Base-by-base conservation (phyloP, 35 echinoderm and acorn worm species). In the Antedon bifida region DNA sequence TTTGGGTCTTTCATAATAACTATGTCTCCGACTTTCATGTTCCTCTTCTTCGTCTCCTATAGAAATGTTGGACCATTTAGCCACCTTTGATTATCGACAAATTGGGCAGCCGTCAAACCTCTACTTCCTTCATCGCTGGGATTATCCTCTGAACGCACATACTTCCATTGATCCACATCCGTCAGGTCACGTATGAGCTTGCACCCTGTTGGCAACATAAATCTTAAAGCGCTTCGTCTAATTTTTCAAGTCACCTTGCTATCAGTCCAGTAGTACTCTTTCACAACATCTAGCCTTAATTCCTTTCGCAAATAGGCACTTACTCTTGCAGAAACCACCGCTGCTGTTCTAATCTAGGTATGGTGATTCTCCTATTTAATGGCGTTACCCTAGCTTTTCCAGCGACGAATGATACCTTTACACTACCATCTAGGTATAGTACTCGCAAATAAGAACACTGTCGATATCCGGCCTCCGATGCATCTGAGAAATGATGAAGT, bases 141-240 rank as follows among this genome's bases (percentile, higher is more conserved):
- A 74, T 93, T 93, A 14, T 77, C 73, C 11, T 86, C 76, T 34
- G 90, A 84, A 2, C 73, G 36, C 16, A 92, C 39, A 64, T 89
- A 93, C 23, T 82, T 77, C 83, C 91, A 93, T 31, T 93, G 91
- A 17, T 82, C 79, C n/a, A 36, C 14, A 14, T 82, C 33, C 64
- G 83, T 77, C 32, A 36, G 32, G 0, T 86, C 84, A 82, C 91
- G 80, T 56, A 93, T 93, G 0, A 82, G n/a, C 36, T n/a, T 89
- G 87, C 30, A 89, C 80, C 31, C 91, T 36, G 51, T 89, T 93
- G 12, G 91, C 74, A 32, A 93, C 91, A 75, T 85, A 93, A 64
- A 83, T 82, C 33, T 86, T 83, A 74, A 93, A 93, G 11, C 81
- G 35, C 39, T 56, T 42, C 1, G 83, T 83, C 23, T 78, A 16